A percentile compares a stretch with the other conserved stretches of the same genome.
Evolutionary conservation across 1,140 invertebrate species (phyloP).

Genomic region (Diprion similis): DNA sequence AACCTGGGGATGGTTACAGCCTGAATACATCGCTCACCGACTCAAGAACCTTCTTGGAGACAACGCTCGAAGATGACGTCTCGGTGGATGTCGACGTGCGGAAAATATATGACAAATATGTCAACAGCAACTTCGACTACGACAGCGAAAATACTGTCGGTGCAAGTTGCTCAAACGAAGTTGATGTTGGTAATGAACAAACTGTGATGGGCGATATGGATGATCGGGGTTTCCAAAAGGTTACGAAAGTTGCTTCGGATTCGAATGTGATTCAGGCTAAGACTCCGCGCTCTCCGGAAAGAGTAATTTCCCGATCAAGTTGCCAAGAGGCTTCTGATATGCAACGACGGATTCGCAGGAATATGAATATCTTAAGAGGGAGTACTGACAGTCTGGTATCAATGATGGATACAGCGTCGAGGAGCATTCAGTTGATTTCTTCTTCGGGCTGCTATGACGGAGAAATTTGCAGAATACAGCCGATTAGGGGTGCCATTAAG

Average conservation of each 20-base stretch:
- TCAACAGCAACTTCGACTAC: constrained; percentile 25
- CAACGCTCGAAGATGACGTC: neutral
- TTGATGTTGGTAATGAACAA: constrained; percentile 6
- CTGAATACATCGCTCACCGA: neutral
- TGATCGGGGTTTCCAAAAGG: neutral
- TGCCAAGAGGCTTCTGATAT: constrained; percentile 6
- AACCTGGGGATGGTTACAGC: neutral
- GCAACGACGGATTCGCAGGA: constrained; percentile 30
- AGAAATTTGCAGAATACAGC: constrained; percentile 5
- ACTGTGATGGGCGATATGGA: constrained; percentile 6
- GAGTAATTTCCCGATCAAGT: neutral
- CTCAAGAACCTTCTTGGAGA: neutral
- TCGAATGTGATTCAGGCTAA: neutral
- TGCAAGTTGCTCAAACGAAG: neutral
- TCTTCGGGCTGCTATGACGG: neutral
- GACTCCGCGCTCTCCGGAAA: neutral
- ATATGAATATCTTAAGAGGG: constrained; percentile 36
- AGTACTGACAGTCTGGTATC: constrained; percentile 42
- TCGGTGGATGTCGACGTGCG: neutral
- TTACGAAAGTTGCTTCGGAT: constrained; percentile 17
- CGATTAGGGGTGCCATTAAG: neutral
- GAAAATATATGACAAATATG: constrained; percentile 25
- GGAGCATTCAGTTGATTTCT: neutral
- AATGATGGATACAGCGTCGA: constrained; percentile 29
- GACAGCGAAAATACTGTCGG: constrained; percentile 24